Base-by-base conservation (phyloP, 2,888 invertebrate species). In the Seladonia tumulorum region DNA sequence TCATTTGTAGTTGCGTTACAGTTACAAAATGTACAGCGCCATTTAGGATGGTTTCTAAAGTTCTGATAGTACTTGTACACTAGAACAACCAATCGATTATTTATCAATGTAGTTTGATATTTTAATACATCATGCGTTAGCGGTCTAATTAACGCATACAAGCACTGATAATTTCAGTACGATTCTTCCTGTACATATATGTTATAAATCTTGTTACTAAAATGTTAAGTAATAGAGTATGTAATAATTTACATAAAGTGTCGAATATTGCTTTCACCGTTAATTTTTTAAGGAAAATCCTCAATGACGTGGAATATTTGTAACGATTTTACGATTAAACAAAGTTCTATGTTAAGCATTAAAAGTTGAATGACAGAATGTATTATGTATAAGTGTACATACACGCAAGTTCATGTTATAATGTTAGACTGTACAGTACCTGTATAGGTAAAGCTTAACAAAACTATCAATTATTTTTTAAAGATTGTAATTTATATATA, bases 141-240 rank as follows among this genome's bases (percentile, higher is more conserved):
- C 75, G 80, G 60, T 82, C n/a, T 39, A 71, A 76, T 74, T 76
- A 49, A 79, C 29, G 60, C 60, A 70, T 35, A 42, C 5, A 42
- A 76, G 45, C 71, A 66, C 70, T 45, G 68, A 82, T 74, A 84
- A 86, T 87, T 83, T 72, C 77, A 85, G 83, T 75, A 68, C 76
- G 77, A 74, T 78, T 47, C 60, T 79, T 84, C 81, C 81, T 88
- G 85, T 89, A 90, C 80, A 87, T 90, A 89, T 81, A 86, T 57
- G n/a, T 57, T 57, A 57, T 75, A 71, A 79, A 81, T 86, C 79
- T 75, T 81, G 82, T 75, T 25, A 80, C 76, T 79, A 76, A 79
- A 81, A 73, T 76, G 45, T 83, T 42, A 79, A 68, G 35, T 66
- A 57, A 75, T 82, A 85, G 68, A 79, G 22, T 16, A 71, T 86